A percentile compares a stretch with the other conserved stretches of the same genome.
Conservation (phyloP, 1,140 invertebrate species). For the Penaeus japonicus region DNA sequence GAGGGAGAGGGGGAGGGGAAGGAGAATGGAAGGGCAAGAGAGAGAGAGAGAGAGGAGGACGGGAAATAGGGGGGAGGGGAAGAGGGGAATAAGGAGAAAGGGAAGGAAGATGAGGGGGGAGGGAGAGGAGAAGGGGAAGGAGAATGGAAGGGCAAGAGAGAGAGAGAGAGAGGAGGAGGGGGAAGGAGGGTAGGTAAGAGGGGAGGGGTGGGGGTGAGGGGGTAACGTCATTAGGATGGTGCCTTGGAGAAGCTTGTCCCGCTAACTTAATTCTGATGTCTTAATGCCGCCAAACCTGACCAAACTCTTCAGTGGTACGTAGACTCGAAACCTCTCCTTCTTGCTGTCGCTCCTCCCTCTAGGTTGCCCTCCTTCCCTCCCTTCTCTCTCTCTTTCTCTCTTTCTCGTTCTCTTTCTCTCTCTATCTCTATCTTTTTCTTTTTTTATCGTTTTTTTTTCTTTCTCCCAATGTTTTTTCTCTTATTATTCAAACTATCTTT, state of each 20-base stretch:
- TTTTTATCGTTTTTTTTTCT: no score
- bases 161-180: background rate
- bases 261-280: slow-evolving; percentile 3
- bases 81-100: background rate
- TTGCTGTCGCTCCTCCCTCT: no score
- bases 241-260: background rate
- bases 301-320: slow-evolving; percentile 3
- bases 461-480: no score
- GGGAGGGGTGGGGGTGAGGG: background rate
- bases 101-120: no score
- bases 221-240: background rate
- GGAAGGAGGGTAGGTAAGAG: background rate
- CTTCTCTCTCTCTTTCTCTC: no score
- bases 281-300: slow-evolving; percentile 17
- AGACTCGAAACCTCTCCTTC: no score
- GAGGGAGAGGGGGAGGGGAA: background rate
- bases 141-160: background rate
- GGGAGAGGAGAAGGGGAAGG: background rate
- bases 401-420: no score
- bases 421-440: no score
- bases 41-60: background rate
- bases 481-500: no score
- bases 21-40: background rate
- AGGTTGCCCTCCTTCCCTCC: no score
- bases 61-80: no score